Evolutionary conservation across 2,113 vertebrate species (phyloP).

Genomic region (Ondatra zibethicus): DNA sequence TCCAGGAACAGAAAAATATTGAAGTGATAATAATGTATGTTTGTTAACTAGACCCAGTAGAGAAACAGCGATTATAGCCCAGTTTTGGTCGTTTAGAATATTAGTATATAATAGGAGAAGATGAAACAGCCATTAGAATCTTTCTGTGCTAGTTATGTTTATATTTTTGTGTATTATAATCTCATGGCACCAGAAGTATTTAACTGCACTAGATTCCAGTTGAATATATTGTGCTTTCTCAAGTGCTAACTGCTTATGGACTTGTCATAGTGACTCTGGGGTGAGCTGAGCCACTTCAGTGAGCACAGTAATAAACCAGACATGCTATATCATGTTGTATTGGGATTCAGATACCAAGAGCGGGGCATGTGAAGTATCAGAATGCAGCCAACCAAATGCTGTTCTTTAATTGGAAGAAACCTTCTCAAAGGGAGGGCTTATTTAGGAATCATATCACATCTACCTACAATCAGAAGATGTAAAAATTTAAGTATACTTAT

Average conservation of each 20-base stretch:
- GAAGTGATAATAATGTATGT: not conserved
- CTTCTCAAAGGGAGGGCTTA: not conserved
- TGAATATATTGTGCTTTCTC: conserved; percentile 63
- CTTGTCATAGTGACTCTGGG: conserved; percentile 28
- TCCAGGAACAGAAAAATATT: conserved; percentile 42
- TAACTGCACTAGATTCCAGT: conserved; percentile 25
- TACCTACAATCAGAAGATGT: not conserved
- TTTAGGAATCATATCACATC: not conserved
- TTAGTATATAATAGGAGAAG: conserved; percentile 5
- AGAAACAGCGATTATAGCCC: conserved; percentile 10
- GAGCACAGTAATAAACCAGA: conserved; percentile 25
- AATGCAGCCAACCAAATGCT: conserved; percentile 11
- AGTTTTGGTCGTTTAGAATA: conserved; percentile 32
- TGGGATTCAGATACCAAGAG: conserved; percentile 48
- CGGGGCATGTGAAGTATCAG: conserved; percentile 2
- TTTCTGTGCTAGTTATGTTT: conserved; percentile 11
- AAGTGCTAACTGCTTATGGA: conserved; percentile 26
- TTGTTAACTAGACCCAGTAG: not conserved
- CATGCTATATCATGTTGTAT: not conserved
- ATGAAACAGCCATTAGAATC: conserved; percentile 19
- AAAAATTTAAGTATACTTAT: not conserved
- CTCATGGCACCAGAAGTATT: conserved; percentile 12
- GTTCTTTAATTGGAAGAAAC: conserved; percentile 27
- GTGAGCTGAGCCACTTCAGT: conserved; percentile 46
- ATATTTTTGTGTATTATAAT: not conserved